Base-by-base conservation (phyloP, 2,888 invertebrate species). In the Terebella lapidaria region DNA sequence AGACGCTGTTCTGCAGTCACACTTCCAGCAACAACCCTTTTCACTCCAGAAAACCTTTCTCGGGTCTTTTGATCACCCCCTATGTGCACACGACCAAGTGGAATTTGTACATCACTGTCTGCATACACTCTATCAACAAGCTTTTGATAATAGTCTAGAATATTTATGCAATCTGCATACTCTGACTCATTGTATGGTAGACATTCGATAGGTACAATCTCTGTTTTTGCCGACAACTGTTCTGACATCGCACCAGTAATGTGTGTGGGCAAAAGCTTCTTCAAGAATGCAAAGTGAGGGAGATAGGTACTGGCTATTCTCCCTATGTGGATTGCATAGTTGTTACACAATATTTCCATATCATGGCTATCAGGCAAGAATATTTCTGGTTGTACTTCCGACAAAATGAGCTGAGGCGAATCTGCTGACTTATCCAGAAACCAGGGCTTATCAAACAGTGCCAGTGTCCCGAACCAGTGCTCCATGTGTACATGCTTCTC, bases 21-120 rank as follows among this genome's bases (percentile, higher is more conserved):
- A 22, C 51, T 30, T 18, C 60, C 56, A 22, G 54, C 27, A 3
- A 57, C 26, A 1, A 56, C 26, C 20, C 15, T 26, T 20, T 60
- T 58, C 30, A 57, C 62, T 15, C 60, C 62, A 22, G 58, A 58
- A 54, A 65, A 60, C n/a, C 61, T 25, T 29, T 65, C 65, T 26
- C 65, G 54, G 2, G 65, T 66, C 27, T 65, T 29, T 30, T 62
- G 62, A 51, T 66, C 66, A 3, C 66, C 65, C 18, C 66, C 66
- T 15, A 66, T 58, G 27, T 66, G 66, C 3, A 65, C 25, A 26
- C 42, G 20, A 20, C 2, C 45, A 10, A 5, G 22, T n/a, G 27
- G 51, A 25, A 26, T 20, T 20, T 22, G 27, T 2, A 10, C 20
- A 5, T 42, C 57, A 27, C 54, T 60, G 18, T 53, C 29, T 2